phyloP scores from a whole-genome alignment of 2,113 vertebrate species.

The Vicugna pacos region DNA sequence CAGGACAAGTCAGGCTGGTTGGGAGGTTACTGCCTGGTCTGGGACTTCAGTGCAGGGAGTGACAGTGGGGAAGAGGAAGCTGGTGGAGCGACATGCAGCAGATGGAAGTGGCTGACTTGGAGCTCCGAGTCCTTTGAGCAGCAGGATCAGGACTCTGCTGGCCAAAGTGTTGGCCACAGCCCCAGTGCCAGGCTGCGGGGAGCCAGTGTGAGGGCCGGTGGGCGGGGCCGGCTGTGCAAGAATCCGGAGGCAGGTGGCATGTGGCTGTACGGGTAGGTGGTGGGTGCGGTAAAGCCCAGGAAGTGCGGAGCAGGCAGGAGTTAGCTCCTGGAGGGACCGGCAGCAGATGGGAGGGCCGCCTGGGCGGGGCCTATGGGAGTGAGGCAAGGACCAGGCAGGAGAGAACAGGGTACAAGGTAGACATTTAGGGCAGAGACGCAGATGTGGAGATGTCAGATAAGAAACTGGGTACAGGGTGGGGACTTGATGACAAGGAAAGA shows the following conservation, averaged over 20 bases:
- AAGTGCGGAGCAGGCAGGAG: background rate
- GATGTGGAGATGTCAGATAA: background rate
- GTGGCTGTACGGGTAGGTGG: slow-evolving; percentile 51
- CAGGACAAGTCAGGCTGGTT: too few species aligned
- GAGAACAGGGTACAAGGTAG: background rate
- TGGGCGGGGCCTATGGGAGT: background rate
- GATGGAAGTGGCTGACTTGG: background rate
- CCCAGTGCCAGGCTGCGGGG: background rate
- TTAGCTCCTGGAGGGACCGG: background rate
- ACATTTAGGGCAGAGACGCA: background rate
- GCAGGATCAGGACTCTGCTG: too few species aligned
- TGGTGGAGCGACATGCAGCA: background rate
- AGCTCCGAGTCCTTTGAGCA: background rate
- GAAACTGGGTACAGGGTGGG: background rate
- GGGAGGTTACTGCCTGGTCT: background rate
- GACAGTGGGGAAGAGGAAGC: background rate
- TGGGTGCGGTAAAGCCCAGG: background rate
- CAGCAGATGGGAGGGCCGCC: background rate
- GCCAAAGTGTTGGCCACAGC: background rate
- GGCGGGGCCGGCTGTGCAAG: background rate
- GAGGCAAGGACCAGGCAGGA: background rate
- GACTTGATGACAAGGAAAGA: background rate
- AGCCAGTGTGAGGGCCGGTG: background rate
- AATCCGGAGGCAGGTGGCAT: slow-evolving; percentile 52
- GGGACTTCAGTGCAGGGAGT: background rate